Base-by-base conservation (phyloP, 2,797 vertebrate genomes). In the Lepidocolaptes lacrymiger region DNA sequence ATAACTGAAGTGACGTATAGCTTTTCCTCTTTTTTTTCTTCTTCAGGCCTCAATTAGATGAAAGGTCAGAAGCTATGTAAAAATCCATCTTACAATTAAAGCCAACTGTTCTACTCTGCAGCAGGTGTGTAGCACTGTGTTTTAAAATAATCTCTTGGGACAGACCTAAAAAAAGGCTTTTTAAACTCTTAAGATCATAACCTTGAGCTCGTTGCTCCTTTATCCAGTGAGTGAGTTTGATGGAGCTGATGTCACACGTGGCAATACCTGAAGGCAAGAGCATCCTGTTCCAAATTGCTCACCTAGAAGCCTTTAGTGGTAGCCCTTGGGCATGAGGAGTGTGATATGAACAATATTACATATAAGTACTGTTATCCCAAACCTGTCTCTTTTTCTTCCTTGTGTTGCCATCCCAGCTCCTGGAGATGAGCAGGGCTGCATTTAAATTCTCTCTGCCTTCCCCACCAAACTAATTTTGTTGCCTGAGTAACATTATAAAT, bases 41-140 rank as follows among this genome's bases (percentile, higher is more conserved):
- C 94, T 95, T 81, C 69, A 95, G 89, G 89, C 91, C 91, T 97
- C 94, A 97, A 95, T 98, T 95, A 95, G 89, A 96, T 71, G 96
- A 97, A 96, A 97, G 95, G 93, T 97, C 96, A 97, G 93, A 95
- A 97, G 90, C 91, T 91, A 49, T 96, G 75, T 94, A 97, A 97
- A 98, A 97, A 94, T 83, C 90, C 88, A 80, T 96, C 76, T 94
- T 92, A 96, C 85, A 97, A 83, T 97, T 97, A 97, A 96, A 97
- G 94, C 91, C 93, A 88, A 95, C 75, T 95, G 83, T 95, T 94
- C 81, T 95, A 44, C 68, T 91, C 95, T 93, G 77, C 92, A 34
- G 96, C 93, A 95, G 84, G 91, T 88, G 61, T 66, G 3, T 91
- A 68, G 94, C 32, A 30, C 95, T 71, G 89, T 96, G 96, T 97